phyloP scores from a whole-genome alignment of 2,797 vertebrate species.

The Phataginus tetradactyla region DNA sequence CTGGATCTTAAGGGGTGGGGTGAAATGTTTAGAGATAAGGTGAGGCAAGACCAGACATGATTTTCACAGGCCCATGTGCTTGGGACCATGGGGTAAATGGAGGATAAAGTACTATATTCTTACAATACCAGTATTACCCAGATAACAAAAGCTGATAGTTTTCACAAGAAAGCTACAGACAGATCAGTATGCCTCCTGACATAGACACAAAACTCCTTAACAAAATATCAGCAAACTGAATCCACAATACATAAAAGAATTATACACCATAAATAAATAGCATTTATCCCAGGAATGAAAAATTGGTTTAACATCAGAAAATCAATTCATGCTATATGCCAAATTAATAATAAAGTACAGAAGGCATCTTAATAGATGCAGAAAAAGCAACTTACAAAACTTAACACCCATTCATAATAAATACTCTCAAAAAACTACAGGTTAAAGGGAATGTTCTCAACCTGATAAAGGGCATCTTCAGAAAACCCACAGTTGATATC shows the following conservation, averaged over 20 bases:
- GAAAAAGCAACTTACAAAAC: constrained; percentile 9
- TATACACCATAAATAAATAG: not conserved
- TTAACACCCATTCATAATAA: not conserved
- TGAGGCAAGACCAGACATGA: too few relatives aligned
- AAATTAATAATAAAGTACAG: constrained; percentile 3
- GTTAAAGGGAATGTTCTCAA: not conserved
- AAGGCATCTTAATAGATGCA: not conserved
- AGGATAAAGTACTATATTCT: too few relatives aligned
- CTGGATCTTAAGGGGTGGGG: too few relatives aligned
- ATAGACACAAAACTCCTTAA: not conserved
- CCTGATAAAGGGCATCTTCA: not conserved
- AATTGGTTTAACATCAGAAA: not conserved
- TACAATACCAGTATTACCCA: not conserved
- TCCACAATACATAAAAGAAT: not conserved
- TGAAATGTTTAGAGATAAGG: too few relatives aligned
- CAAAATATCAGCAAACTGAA: not conserved
- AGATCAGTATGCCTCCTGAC: not conserved
- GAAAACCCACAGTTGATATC: not conserved
- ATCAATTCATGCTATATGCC: not conserved
- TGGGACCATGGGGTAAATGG: too few relatives aligned
- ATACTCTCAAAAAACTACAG: not conserved
- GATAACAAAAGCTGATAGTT: not conserved
- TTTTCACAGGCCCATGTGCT: too few relatives aligned
- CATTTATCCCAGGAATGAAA: not conserved
- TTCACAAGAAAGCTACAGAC: not conserved